Conservation (phyloP, 2,797 vertebrate species). For the Oreochromis mossambicus region DNA sequence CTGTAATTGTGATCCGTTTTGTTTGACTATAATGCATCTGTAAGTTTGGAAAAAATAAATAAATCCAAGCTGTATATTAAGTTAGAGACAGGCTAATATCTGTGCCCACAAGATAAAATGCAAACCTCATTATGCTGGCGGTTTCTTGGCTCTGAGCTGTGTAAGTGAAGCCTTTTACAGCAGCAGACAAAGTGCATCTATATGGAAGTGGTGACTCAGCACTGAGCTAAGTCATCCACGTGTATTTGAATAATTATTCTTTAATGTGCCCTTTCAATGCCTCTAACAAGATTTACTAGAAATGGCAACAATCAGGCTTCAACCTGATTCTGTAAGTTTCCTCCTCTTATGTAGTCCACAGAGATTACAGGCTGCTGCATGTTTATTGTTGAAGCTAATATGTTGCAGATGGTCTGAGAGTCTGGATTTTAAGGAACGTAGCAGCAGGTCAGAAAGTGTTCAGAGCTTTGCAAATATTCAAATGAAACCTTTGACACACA, state of each 20-base stretch:
- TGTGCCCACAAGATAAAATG: background rate
- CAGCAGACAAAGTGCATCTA: background rate
- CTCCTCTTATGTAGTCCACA: background rate
- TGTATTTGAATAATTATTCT: constrained; percentile 8
- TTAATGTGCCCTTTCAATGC: background rate
- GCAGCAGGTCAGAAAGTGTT: background rate
- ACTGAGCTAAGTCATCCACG: background rate
- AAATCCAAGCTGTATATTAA: background rate
- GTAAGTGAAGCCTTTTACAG: constrained; percentile 12
- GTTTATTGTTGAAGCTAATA: background rate
- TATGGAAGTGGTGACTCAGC: constrained; percentile 26
- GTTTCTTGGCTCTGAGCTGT: constrained; percentile 20
- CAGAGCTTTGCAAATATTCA: background rate
- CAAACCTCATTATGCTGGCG: background rate
- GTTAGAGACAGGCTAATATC: background rate
- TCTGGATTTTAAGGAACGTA: background rate
- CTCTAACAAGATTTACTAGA: background rate
- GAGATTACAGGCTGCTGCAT: background rate
- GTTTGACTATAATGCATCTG: background rate
- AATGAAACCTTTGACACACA: background rate
- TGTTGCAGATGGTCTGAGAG: background rate
- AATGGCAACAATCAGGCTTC: background rate
- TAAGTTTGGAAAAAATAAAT: background rate
- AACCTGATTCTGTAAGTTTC: background rate
- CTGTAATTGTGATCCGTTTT: background rate